Conservation (phyloP, 2,113 vertebrate genomes). For the Desmodus rotundus region DNA sequence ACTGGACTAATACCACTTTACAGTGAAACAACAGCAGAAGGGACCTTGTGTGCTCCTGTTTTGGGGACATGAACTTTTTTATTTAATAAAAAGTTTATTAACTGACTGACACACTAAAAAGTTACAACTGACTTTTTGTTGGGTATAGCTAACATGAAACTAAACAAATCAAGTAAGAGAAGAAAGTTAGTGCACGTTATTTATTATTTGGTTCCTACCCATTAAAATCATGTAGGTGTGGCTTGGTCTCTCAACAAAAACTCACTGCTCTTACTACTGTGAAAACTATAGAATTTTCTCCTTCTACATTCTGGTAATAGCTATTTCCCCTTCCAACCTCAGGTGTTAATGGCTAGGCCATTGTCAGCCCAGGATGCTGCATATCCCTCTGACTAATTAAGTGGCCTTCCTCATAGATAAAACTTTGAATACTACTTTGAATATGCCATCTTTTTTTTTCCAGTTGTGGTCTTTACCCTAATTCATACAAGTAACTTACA, state of each 20-base stretch:
- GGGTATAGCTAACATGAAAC: not conserved
- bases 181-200: not conserved
- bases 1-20: not conserved
- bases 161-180: not conserved
- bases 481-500: not conserved
- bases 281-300: not conserved
- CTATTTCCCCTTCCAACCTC: not conserved
- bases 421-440: not conserved
- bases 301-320: not conserved
- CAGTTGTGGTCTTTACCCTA: not conserved
- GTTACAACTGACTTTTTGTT: not conserved
- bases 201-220: not conserved
- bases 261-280: not conserved
- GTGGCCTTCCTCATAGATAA: not conserved
- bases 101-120: too few species aligned
- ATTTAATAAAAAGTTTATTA: not conserved
- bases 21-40: not conserved
- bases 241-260: not conserved
- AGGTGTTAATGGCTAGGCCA: not conserved
- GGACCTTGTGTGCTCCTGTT: not conserved
- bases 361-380: not conserved
- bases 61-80: not conserved
- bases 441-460: not conserved
- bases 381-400: not conserved
- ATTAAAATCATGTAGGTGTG: not conserved